phyloP scores from a whole-genome alignment of 2,888 invertebrate species.

The Nesidiocoris tenuis region DNA sequence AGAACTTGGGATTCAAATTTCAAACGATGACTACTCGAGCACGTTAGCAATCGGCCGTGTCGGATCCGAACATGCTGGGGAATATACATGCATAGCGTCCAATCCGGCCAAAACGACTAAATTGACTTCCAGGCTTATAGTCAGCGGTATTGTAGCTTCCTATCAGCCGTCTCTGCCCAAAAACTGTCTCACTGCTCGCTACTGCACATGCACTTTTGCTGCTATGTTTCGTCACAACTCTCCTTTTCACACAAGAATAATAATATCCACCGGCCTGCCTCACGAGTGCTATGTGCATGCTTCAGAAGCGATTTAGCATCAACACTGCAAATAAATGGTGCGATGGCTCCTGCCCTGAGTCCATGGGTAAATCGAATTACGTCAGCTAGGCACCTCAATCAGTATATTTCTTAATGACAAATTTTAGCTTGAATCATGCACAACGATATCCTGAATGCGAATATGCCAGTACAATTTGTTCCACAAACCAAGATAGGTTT shows the following conservation, averaged over 20 bases:
- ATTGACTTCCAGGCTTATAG: slow-evolving; percentile 66
- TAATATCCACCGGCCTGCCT: slow-evolving; percentile 2
- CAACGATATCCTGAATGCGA: too few species aligned
- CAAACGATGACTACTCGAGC: slow-evolving; percentile 53
- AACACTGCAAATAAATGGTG: neutral
- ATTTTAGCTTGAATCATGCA: too few species aligned
- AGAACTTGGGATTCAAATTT: slow-evolving; percentile 53
- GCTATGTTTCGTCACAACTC: slow-evolving; percentile 30
- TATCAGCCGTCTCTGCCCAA: slow-evolving; percentile 28
- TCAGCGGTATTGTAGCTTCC: slow-evolving; percentile 62
- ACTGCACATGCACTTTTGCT: slow-evolving; percentile 47
- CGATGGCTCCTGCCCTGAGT: neutral
- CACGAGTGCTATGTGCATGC: slow-evolving; percentile 32
- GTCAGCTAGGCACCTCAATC: too few species aligned
- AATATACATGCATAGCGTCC: slow-evolving; percentile 70
- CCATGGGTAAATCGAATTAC: neutral
- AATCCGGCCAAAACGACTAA: slow-evolving; percentile 70
- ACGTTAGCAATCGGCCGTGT: slow-evolving; percentile 70
- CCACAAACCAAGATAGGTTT: too few species aligned
- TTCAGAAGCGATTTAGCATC: slow-evolving; percentile 6
- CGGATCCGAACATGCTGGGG: slow-evolving; percentile 66
- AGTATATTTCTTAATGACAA: too few species aligned
- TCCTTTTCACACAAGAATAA: slow-evolving; percentile 23
- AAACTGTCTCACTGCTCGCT: slow-evolving; percentile 47
- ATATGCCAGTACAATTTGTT: too few species aligned